Base-by-base conservation (phyloP, 2,888 invertebrate species). In the Alloscopus bannaensis region DNA sequence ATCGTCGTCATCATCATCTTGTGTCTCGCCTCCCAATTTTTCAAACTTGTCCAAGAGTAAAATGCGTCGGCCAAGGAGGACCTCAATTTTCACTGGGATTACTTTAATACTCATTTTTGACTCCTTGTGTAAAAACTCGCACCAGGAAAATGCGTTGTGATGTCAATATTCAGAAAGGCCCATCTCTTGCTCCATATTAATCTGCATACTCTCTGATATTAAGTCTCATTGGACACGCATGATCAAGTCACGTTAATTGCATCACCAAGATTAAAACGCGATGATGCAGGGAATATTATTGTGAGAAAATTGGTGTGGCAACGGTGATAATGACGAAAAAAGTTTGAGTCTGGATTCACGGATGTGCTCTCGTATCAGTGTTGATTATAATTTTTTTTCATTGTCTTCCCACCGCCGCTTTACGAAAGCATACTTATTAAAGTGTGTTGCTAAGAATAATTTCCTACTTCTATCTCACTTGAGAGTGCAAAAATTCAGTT, bases 211-310 rank as follows among this genome's bases (percentile, higher is more conserved):
- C 6, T 22, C 60, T 60, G 36, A 36, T 24, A 50, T 50, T 45
- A 59, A 70, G 64, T 65, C 52, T 60, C 72, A 81, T 81, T 75
- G 45, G 81, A 75, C 75, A 78, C 78, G 81, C 81, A 81, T 81
- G 81, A 81, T 79, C 75, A 45, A 45, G 11, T 3, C n/a, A 77
- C 62, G 47, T 81, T 81, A 81, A 81, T 81, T 81, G 75, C 68
- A 68, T 47, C 40, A 47, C 47, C 24, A 22, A 18, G 65, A 47
- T 47, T 26, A 64, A 60, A 60, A 60, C 20, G 62, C 22, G 57
- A 28, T 57, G 57, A 28, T 57, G 57, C 26, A 28, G n/a, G 28
- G 13, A 57, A 28, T 6, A 60, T 11, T 40, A 22, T n/a, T n/a
- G 20, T 4, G 24, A 60, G 20, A 40, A 60, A 60, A 40, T 50